Evolutionary conservation across 2,113 vertebrate species (phyloP).

Genomic region (Ailuropoda melanoleuca): DNA sequence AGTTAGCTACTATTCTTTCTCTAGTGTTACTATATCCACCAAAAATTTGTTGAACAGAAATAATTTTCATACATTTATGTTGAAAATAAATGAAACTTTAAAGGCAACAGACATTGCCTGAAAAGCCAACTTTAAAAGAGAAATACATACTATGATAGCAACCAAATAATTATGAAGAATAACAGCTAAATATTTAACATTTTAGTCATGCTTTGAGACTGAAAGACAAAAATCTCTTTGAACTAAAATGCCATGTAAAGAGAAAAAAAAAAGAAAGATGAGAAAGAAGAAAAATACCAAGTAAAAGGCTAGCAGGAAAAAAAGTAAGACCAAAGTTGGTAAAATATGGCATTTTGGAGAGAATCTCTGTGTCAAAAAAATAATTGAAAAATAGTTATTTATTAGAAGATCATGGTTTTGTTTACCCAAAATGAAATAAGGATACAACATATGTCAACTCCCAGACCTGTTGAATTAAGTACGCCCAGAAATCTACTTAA

Average conservation of each 20-base stretch:
- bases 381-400: conserved; percentile 61
- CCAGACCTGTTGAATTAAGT: conserved; percentile 54
- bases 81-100: conserved; percentile 13
- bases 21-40: neutral
- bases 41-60: neutral
- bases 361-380: conserved; percentile 61
- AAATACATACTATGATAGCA: neutral
- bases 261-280: neutral
- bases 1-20: neutral
- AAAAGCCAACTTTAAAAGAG: neutral
- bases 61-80: neutral
- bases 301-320: neutral
- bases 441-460: conserved; percentile 68
- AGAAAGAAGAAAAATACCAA: neutral
- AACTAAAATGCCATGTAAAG: neutral
- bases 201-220: neutral
- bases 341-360: conserved; percentile 34
- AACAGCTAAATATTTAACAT: neutral
- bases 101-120: neutral
- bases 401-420: conserved; percentile 58
- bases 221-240: neutral
- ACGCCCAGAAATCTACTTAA: conserved; percentile 51
- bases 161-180: neutral
- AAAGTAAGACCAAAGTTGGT: neutral
- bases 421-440: conserved; percentile 69